Conservation (phyloP, 2,888 invertebrate genomes). For the Ariolimax columbianus region DNA sequence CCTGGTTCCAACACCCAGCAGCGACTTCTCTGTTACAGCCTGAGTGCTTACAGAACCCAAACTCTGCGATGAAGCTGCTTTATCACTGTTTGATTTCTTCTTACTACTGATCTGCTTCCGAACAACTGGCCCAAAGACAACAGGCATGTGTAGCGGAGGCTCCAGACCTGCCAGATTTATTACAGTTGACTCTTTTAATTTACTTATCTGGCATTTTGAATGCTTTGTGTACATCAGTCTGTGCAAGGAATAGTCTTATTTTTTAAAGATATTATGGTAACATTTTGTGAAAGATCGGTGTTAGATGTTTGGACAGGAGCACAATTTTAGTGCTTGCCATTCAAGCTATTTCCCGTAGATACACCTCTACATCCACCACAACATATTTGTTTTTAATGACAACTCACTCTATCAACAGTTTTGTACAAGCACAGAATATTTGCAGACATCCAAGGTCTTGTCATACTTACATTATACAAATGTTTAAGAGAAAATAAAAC, state of each 20-base stretch:
- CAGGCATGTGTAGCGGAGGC: constrained; percentile 90
- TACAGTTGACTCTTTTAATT: neutral
- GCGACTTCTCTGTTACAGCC: neutral
- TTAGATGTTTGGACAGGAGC: too few relatives aligned
- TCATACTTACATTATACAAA: too few relatives aligned
- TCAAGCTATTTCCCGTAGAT: too few relatives aligned
- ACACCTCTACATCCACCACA: too few relatives aligned
- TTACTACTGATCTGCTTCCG: constrained; percentile 59
- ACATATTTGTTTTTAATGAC: too few relatives aligned
- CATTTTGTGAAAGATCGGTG: too few relatives aligned
- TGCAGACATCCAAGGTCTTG: too few relatives aligned
- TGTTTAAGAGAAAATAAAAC: too few relatives aligned
- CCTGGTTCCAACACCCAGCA: neutral
- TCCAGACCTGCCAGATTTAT: constrained; percentile 60
- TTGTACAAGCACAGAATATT: too few relatives aligned
- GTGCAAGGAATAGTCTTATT: neutral
- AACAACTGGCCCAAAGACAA: constrained; percentile 87
- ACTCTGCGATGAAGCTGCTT: neutral
- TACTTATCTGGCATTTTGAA: neutral
- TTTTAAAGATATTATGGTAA: too few relatives aligned
- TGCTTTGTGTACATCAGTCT: neutral
- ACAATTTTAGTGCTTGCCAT: too few relatives aligned
- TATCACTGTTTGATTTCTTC: neutral
- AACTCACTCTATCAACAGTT: too few relatives aligned
- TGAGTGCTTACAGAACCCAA: neutral